Conservation (phyloP, 2,797 vertebrate genomes). For the Notolabrus celidotus region DNA sequence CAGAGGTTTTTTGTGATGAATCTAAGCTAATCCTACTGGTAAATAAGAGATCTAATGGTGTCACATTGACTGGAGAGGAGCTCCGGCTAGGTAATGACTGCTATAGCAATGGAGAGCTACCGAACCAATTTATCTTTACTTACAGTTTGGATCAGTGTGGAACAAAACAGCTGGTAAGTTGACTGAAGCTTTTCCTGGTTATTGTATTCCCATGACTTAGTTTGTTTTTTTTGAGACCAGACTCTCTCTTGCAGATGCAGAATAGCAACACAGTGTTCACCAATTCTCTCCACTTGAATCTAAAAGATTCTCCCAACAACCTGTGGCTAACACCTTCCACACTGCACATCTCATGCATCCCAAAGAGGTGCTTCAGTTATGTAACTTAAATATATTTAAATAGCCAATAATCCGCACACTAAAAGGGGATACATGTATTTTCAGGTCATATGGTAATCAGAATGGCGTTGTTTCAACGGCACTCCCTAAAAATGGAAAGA, state of each 20-base stretch:
- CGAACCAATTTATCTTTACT: slow-evolving; percentile 60
- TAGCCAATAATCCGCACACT: accelerated
- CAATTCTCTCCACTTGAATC: slow-evolving; percentile 65
- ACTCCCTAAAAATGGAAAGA: not conserved
- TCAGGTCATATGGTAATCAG: slow-evolving; percentile 24
- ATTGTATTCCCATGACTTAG: not conserved
- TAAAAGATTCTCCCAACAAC: not conserved
- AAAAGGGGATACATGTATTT: not conserved
- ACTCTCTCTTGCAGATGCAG: slow-evolving; percentile 46
- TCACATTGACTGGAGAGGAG: slow-evolving; percentile 42
- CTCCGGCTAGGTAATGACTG: slow-evolving; percentile 68
- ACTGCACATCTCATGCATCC: slow-evolving; percentile 62
- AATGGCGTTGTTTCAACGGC: not conserved
- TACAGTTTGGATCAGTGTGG: slow-evolving; percentile 73
- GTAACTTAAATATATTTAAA: accelerated
- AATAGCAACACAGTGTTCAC: slow-evolving; percentile 53
- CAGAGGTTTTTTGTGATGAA: slow-evolving; percentile 70
- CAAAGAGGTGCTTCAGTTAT: slow-evolving; percentile 47
- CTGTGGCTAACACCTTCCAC: slow-evolving; percentile 43
- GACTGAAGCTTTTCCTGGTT: too few relatives aligned
- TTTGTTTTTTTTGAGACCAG: accelerated
- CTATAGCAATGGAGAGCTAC: slow-evolving; percentile 58
- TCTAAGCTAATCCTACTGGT: slow-evolving; percentile 65
- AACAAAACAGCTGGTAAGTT: slow-evolving; percentile 62
- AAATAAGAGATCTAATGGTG: slow-evolving; percentile 33